A percentile compares a stretch with the other conserved stretches of the same genome.
Evolutionary conservation across 2,888 invertebrate genomes (phyloP).

Genomic region (Unio delphinus): DNA sequence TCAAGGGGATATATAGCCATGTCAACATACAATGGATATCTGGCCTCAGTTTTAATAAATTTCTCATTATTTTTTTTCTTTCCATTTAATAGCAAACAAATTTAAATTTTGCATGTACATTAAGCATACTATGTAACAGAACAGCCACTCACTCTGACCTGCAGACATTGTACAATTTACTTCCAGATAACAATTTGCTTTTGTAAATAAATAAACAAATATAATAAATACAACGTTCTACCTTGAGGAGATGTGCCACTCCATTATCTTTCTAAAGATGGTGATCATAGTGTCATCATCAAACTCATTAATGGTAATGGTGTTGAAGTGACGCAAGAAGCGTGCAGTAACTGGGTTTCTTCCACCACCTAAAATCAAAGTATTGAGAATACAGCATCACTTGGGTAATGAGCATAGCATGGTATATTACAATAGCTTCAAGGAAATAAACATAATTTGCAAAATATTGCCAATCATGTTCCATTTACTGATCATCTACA

Average conservation of each 20-base stretch:
- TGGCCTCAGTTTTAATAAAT: no score
- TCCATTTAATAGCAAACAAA: no score
- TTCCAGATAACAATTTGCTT: no score
- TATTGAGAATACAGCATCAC: neutral
- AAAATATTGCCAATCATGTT: neutral
- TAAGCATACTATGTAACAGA: no score
- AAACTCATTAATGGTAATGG: constrained; percentile 71
- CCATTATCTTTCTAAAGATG: constrained; percentile 70
- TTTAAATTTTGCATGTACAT: no score
- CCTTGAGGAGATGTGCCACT: constrained; percentile 79
- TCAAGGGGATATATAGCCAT: no score
- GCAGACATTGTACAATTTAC: no score
- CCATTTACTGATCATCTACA: no score
- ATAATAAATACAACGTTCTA: constrained; percentile 39
- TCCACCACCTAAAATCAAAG: constrained; percentile 72
- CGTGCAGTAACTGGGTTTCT: constrained; percentile 71
- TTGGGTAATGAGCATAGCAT: neutral
- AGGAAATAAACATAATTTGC: neutral
- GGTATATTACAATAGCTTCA: neutral
- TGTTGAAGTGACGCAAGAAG: constrained; percentile 71
- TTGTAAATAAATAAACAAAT: no score
- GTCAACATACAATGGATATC: no score
- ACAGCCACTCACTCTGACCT: no score
- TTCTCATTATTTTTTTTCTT: no score
- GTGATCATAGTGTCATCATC: constrained; percentile 70